Conservation (phyloP, 1,140 invertebrate species). For the Sitophilus oryzae region DNA sequence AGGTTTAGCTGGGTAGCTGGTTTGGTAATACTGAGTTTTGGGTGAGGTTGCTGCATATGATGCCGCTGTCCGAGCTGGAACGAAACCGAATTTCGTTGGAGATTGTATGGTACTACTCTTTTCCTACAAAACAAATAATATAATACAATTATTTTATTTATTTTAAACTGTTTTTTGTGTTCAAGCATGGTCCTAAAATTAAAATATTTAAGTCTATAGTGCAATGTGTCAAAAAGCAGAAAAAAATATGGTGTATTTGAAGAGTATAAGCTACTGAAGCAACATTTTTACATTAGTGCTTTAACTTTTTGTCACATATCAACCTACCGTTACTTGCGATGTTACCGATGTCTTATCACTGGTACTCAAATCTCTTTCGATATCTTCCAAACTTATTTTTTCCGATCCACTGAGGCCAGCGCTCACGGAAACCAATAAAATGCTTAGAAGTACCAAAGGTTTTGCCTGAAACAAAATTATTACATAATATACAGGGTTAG, state of each 20-base stretch:
- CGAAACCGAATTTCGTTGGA: constrained; percentile 32
- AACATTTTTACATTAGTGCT: too few species aligned
- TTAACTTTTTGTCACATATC: constrained; percentile 4
- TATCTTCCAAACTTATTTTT: constrained; percentile 34
- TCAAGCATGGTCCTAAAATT: too few species aligned
- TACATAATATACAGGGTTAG: too few species aligned
- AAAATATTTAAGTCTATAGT: too few species aligned
- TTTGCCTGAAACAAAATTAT: constrained; percentile 22
- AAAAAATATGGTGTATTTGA: too few species aligned
- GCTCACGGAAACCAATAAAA: constrained; percentile 11
- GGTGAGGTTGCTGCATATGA: constrained; percentile 31
- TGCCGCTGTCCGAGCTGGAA: constrained; percentile 27
- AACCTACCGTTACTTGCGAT: constrained; percentile 1
- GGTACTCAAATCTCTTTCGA: constrained; percentile 31
- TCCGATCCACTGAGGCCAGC: constrained; percentile 18
- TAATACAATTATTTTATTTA: too few species aligned
- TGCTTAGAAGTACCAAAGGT: constrained; percentile 4
- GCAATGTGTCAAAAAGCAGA: too few species aligned
- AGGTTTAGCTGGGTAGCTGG: constrained; percentile 12
- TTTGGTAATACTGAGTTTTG: constrained; percentile 22
- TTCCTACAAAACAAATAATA: constrained; percentile 10
- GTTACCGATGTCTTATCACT: constrained; percentile 8
- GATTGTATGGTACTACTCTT: constrained; percentile 13
- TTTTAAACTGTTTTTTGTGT: too few species aligned
- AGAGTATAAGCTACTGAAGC: too few species aligned